Evolutionary conservation across 2,797 vertebrate genomes (phyloP), one percentile per base, ranked within the genome.

Genomic region (Graptemys geographica): DNA sequence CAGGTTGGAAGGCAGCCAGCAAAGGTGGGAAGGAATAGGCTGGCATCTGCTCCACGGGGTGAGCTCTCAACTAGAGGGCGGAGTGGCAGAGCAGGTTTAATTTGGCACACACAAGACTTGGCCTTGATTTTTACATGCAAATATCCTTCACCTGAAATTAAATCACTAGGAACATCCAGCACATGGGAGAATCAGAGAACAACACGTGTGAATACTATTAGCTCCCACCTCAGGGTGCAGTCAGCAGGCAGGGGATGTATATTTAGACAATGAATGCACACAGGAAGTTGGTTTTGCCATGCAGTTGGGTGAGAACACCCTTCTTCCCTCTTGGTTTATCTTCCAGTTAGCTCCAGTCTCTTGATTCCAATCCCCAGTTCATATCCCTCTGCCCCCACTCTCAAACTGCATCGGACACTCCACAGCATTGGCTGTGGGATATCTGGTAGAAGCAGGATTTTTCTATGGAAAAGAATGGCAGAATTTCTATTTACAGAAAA

Each of bases 31-130:
- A 65, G 78, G 44, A 74, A 59, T 55, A 62, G 44, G 23, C 2
- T 55, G 85, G 83, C 72, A 8, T 31, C 53, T 57, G 51, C 91
- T 92, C 84, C 79, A 82, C 62, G 57, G 28, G 47, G 79, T 56
- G 83, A 84, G 80, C 80, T 92, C 49, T 28, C 74, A 87, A 44
- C 92, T 86, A 93, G 53, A 74, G 65, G 82, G 86, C 84, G 88
- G 57, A 88, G 94, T 56, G 81, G 93, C 55, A 89, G 78, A 95
- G 65, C 96, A 84, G 72, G 96, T 96, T 96, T 87, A 86, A 89
- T 93, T 55, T 91, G 95, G 47, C 49, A 86, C 81, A 81, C 78
- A 27, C 51, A 79, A 65, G 79, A 56, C 57, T 11, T 78, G 9
- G 33, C 21, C 31, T 84, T 21, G 65, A 76, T 84, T 69, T 53